Conservation (phyloP, 2,113 vertebrate species). For the Nycticorax nycticorax region DNA sequence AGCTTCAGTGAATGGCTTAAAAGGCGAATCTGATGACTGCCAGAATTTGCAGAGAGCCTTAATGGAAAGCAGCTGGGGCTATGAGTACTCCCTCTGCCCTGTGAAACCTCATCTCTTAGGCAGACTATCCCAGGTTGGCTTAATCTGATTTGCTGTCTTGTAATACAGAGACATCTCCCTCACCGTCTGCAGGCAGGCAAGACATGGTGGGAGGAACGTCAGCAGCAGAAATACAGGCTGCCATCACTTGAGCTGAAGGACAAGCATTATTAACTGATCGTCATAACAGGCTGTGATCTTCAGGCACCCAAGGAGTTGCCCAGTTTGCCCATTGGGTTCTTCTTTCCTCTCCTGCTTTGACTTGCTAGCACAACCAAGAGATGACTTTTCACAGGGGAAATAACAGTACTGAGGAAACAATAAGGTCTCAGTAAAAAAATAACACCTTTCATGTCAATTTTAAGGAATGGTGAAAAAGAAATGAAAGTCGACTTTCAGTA, state of each 20-base stretch:
- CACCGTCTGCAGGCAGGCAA: background rate
- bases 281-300: background rate
- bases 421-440: background rate
- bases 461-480: background rate
- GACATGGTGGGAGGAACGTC: background rate
- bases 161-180: background rate
- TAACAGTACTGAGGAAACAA: background rate
- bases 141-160: background rate
- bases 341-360: background rate
- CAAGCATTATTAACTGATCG: background rate
- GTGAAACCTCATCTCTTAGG: background rate
- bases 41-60: background rate
- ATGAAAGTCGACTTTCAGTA: fast-evolving
- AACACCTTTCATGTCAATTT: background rate
- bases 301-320: background rate
- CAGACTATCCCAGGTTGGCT: background rate
- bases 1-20: background rate
- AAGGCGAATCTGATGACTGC: background rate
- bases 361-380: background rate
- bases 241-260: background rate
- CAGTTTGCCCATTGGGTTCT: background rate
- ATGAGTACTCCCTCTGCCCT: background rate
- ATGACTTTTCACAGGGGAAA: background rate
- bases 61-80: background rate
- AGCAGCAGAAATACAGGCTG: background rate